Conservation (phyloP, 35 echinoderm and acorn worm species). For the Amphiura filiformis region DNA sequence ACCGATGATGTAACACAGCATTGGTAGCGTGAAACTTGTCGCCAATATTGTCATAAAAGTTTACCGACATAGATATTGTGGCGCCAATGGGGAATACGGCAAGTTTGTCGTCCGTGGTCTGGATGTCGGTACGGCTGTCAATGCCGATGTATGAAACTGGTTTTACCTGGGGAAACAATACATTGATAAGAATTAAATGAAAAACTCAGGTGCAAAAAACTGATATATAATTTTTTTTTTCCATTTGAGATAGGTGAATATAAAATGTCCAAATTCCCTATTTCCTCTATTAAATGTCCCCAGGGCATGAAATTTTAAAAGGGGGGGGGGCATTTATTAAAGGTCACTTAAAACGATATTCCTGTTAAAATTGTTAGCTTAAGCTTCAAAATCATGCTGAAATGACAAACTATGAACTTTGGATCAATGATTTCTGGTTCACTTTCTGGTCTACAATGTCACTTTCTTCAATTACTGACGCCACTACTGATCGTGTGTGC, state of each 20-base stretch:
- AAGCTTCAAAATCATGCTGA: no score
- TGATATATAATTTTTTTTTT: neutral
- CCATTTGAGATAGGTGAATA: neutral
- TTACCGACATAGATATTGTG: constrained; percentile 59
- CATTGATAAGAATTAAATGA: neutral
- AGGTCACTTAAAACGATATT: no score
- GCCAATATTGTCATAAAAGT: constrained; percentile 89
- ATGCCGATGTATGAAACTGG: constrained; percentile 79
- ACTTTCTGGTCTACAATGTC: no score
- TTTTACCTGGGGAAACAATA: constrained; percentile 53
- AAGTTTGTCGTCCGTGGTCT: constrained; percentile 53
- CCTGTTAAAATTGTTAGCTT: no score
- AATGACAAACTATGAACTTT: no score
- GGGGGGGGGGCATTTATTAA: no score
- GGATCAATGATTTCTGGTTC: no score
- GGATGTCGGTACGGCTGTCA: constrained; percentile 39
- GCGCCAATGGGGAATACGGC: constrained; percentile 66
- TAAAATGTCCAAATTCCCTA: neutral
- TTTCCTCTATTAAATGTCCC: no score
- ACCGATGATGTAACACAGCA: constrained; percentile 52
- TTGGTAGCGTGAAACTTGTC: constrained; percentile 85
- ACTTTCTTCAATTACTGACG: no score
- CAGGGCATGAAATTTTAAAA: no score
- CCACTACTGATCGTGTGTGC: no score
- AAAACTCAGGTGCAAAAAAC: neutral